phyloP scores from a whole-genome alignment of 2,113 vertebrate species.

The Aptenodytes forsteri region DNA sequence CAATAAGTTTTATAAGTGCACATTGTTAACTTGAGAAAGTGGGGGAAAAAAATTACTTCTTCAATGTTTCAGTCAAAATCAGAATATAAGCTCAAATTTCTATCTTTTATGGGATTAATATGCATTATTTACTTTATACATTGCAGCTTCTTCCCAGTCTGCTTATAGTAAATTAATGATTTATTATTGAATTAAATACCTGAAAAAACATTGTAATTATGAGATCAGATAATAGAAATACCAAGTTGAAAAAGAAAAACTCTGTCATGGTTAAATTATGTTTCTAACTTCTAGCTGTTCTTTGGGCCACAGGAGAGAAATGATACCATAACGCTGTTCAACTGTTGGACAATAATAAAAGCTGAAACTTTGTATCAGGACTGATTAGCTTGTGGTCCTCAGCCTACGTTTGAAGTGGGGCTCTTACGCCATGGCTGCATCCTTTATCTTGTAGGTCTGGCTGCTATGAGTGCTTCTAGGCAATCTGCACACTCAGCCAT shows the following conservation, averaged over 20 bases:
- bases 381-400: not conserved
- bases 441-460: not conserved
- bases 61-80: not conserved
- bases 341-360: not conserved
- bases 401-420: not conserved
- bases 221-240: not conserved
- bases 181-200: not conserved
- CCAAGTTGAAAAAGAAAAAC: not conserved
- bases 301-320: not conserved
- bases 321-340: fast-evolving
- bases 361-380: not conserved
- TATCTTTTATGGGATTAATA: not conserved
- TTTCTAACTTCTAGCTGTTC: not conserved
- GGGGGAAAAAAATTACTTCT: not conserved
- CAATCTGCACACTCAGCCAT: not conserved
- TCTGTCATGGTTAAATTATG: not conserved
- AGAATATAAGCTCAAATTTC: not conserved
- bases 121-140: not conserved
- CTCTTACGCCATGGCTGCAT: not conserved
- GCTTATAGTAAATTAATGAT: not conserved
- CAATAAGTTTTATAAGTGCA: not conserved
- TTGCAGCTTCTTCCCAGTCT: not conserved
- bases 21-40: not conserved
- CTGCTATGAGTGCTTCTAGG: not conserved
- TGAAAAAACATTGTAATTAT: not conserved